These are phyloP conservation scores for Rhynchophorus ferrugineus DNA, from an alignment of 1,140 invertebrate species.

Conservation along the genomic window DNA sequence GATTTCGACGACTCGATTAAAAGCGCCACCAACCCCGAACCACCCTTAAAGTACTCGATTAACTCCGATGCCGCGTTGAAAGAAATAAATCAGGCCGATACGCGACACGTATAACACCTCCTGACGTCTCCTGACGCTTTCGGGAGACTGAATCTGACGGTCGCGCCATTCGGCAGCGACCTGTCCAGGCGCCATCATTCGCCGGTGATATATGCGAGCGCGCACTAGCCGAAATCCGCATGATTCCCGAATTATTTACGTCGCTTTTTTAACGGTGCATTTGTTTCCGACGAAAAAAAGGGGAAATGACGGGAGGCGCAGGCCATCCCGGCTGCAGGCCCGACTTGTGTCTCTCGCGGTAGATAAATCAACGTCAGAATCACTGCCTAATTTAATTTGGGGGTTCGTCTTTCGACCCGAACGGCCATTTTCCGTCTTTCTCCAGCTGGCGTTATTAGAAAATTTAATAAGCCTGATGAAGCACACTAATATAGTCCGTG, in stretches of 20 bases:
- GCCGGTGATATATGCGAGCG: conserved; percentile 12
- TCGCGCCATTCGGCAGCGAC: too few relatives aligned
- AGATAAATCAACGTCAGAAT: conserved; percentile 18
- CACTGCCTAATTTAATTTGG: conserved; percentile 19
- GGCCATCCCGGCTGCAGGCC: conserved; percentile 6
- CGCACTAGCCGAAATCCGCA: conserved; percentile 6
- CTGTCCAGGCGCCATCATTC: conserved; percentile 2
- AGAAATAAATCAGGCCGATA: too few relatives aligned
- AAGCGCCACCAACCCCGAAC: too few relatives aligned
- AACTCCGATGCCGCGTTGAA: too few relatives aligned
- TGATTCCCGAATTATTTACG: conserved; percentile 19
- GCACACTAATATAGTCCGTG: too few relatives aligned
- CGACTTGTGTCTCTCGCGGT: conserved; percentile 12
- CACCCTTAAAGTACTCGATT: too few relatives aligned
- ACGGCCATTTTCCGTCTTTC: background rate
- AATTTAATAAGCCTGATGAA: too few relatives aligned
- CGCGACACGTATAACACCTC: too few relatives aligned
- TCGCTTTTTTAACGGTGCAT: conserved; percentile 12
- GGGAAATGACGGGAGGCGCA: conserved; percentile 10
- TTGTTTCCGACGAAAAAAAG: background rate
- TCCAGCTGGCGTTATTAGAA: too few relatives aligned
- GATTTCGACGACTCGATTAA: too few relatives aligned
- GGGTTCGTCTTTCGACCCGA: conserved; percentile 9
- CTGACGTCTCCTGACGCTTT: too few relatives aligned
- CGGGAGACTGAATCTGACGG: too few relatives aligned